A percentile compares a stretch with the other conserved stretches of the same genome.
Conservation (phyloP, 2,113 vertebrate species). For the Copsychus sechellarum region DNA sequence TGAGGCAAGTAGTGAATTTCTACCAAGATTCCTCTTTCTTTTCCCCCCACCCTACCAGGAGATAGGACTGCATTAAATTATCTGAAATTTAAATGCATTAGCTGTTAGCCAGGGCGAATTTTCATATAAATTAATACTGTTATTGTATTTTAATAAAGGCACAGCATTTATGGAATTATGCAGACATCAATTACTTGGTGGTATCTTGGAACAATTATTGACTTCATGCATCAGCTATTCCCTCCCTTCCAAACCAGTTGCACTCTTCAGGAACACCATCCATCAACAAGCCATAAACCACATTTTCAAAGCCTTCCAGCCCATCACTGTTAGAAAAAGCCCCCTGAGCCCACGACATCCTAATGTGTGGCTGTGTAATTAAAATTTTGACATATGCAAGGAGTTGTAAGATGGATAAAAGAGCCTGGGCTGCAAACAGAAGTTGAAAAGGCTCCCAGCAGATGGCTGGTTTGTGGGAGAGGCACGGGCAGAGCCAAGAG, state of each 20-base stretch:
- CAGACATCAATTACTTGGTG: conserved; percentile 44
- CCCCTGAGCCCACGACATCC: conserved; percentile 30
- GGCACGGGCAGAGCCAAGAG: conserved; percentile 59
- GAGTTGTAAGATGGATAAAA: conserved; percentile 64
- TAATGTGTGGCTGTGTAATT: conserved; percentile 56
- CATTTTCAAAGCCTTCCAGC: conserved; percentile 9
- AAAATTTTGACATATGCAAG: conserved; percentile 70
- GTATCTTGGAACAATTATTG: conserved; percentile 54
- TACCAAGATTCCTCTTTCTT: not conserved
- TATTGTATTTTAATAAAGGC: conserved; percentile 62
- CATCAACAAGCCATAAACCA: conserved; percentile 16
- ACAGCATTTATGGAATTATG: conserved; percentile 52
- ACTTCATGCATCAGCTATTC: conserved; percentile 63
- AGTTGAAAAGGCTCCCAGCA: conserved; percentile 69
- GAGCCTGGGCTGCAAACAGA: conserved; percentile 55
- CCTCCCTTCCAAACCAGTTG: conserved; percentile 50
- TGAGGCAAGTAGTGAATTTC: not conserved
- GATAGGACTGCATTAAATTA: conserved; percentile 5
- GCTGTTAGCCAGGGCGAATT: conserved; percentile 48
- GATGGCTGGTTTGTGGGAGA: conserved; percentile 67
- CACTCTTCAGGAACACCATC: conserved; percentile 48
- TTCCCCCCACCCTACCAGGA: not conserved
- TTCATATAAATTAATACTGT: conserved; percentile 68
- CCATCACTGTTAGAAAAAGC: conserved; percentile 1
- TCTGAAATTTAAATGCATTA: conserved; percentile 58